Base-by-base conservation (phyloP, 1,140 invertebrate genomes). In the Heliconius eleuchia region DNA sequence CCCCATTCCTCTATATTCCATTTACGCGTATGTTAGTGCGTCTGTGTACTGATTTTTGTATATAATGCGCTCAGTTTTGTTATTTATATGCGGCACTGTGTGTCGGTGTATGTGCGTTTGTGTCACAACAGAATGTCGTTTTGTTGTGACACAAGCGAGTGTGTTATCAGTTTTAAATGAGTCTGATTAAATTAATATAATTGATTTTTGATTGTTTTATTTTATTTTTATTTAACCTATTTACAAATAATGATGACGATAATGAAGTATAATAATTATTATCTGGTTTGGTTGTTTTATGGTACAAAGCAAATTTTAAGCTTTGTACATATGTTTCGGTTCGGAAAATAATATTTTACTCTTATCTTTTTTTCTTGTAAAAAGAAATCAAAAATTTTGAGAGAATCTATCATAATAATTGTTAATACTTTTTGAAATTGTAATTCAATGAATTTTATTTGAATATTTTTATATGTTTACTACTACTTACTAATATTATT, bases 131-230 rank as follows among this genome's bases (percentile, higher is more conserved):
- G 82, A 80, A 34, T 39, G 76, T 80, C 76, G 76, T 75, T 86
- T 82, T 86, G 79, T 86, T 90, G 88, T 89, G 79, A 74, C 18
- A 76, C 80, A 74, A 86, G 80, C 85, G 83, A 84, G 80, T 87
- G 84, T 86, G 86, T 89, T 91, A 88, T 92, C 90, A 92, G 87
- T 89, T 92, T 92, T 90, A 89, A 92, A 92, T 92, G 92, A 94
- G 92, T 94, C 89, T 94, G 89, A 94, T 91, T 94, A 92, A 91
- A 91, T 89, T 92, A 91, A 92, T 91, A 91, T 91, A 87, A 88
- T 86, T 83, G 83, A 76, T 18, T 7, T 74, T 81, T 77, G 77
- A 66, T 73, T 83, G 77, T 90, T 89, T 89, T 86, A 83, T 87
- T 92, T 83, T 82, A 27, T 13, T 27, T 66, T 66, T 16, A 30